Conservation (phyloP, 1,140 invertebrate species). For the Cydia splendana region DNA sequence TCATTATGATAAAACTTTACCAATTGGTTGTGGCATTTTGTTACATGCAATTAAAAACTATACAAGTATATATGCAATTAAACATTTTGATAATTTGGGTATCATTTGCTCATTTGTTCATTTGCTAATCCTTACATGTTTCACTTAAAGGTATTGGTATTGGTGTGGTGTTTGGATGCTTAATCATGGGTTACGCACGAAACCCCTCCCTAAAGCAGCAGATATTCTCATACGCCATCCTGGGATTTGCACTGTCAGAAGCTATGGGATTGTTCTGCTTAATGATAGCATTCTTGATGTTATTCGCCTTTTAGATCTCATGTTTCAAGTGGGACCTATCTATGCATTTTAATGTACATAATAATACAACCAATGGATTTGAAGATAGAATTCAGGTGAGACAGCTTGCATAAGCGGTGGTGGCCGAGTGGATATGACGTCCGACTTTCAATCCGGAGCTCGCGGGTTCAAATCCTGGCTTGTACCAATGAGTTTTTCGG, state of each 20-base stretch:
- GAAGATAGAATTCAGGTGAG: neutral
- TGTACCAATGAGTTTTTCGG: too few relatives aligned
- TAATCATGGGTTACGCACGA: constrained; percentile 94
- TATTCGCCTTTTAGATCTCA: constrained; percentile 86
- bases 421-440: too few relatives aligned
- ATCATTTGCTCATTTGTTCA: constrained; percentile 11
- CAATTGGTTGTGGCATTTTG: too few relatives aligned
- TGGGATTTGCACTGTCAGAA: constrained; percentile 97
- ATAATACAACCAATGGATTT: neutral
- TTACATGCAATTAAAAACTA: too few relatives aligned
- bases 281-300: constrained; percentile 96
- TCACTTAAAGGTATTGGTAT: constrained; percentile 90
- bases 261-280: constrained; percentile 98
- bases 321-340: constrained; percentile 11
- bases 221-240: constrained; percentile 95
- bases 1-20: neutral
- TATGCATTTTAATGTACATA: constrained; percentile 52
- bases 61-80: too few relatives aligned
- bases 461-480: too few relatives aligned
- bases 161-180: constrained; percentile 94
- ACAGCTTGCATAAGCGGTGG: too few relatives aligned
- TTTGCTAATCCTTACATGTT: constrained; percentile 31
- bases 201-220: constrained; percentile 97
- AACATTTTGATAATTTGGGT: neutral
- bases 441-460: too few relatives aligned